Evolutionary conservation across 2,113 vertebrate genomes (phyloP).

Genomic region (Pleuronectes platessa): DNA sequence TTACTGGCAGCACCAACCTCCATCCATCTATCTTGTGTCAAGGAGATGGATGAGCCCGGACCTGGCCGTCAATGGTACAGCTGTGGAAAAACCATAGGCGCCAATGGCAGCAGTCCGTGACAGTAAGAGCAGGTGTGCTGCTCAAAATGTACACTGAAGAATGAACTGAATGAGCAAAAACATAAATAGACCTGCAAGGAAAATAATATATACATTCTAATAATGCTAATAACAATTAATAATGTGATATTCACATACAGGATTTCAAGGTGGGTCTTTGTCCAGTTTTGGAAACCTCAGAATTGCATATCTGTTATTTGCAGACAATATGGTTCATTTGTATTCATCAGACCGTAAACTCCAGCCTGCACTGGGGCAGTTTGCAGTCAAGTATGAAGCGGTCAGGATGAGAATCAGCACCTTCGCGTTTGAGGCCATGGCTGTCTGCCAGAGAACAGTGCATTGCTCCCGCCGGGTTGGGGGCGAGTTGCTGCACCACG

Average conservation of each 20-base stretch:
- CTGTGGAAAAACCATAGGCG: not conserved
- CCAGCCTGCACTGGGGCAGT: too few species aligned
- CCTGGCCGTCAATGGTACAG: not conserved
- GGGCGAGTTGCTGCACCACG: not conserved
- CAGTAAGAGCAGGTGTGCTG: not conserved
- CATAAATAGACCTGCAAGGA: not conserved
- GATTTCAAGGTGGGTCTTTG: not conserved
- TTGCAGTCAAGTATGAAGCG: too few species aligned
- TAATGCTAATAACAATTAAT: not conserved
- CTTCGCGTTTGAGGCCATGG: not conserved
- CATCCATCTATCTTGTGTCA: conserved; percentile 47
- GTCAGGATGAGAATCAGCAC: not conserved
- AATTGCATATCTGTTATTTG: not conserved
- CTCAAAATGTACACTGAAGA: not conserved
- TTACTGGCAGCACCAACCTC: conserved; percentile 20
- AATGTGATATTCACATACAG: not conserved
- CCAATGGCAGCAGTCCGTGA: not conserved
- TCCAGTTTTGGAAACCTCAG: not conserved
- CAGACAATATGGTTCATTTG: too few species aligned
- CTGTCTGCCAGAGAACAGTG: not conserved
- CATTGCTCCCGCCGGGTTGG: not conserved
- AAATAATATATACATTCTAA: not conserved
- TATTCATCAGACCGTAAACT: too few species aligned
- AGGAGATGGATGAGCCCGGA: conserved; percentile 45
- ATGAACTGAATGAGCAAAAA: not conserved